A percentile compares a stretch with the other conserved stretches of the same genome.
Evolutionary conservation across 2,113 vertebrate species (phyloP).

Genomic region (Arothron firmamentum): DNA sequence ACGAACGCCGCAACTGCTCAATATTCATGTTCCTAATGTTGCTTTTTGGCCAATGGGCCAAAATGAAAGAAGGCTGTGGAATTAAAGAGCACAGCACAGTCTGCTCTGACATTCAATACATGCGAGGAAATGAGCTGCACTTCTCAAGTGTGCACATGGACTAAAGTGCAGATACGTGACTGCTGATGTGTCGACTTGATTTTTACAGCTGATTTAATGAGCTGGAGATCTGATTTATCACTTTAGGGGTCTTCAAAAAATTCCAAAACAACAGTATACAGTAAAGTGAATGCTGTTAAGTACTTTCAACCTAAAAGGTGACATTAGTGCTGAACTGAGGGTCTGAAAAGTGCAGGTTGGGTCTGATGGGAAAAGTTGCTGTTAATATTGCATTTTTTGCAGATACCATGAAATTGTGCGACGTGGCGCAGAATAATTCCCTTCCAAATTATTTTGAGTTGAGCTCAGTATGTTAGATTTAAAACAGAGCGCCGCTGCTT

Average conservation of each 20-base stretch:
- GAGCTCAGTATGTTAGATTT: not conserved
- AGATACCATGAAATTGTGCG: constrained; percentile 2
- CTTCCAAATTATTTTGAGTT: constrained; percentile 4
- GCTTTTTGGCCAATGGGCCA: not conserved
- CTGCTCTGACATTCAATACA: not conserved
- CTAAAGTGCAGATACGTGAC: no score
- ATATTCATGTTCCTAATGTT: not conserved
- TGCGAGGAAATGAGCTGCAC: no score
- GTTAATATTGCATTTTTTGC: constrained; percentile 1
- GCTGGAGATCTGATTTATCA: no score
- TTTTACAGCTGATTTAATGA: no score
- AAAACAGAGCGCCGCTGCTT: not conserved
- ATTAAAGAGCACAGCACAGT: not conserved
- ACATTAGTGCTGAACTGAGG: no score
- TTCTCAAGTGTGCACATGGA: no score
- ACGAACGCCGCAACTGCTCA: not conserved
- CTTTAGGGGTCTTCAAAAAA: no score
- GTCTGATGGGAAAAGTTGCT: not conserved
- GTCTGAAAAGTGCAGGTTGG: not conserved
- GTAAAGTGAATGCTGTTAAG: no score
- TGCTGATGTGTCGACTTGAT: no score
- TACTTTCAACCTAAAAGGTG: no score
- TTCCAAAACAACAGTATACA: no score
- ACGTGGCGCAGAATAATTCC: constrained; percentile 4
- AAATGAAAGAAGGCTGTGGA: not conserved